A percentile compares a stretch with the other conserved stretches of the same genome.
Evolutionary conservation across 2,113 vertebrate genomes (phyloP).

Genomic region (Halichoeres trimaculatus): DNA sequence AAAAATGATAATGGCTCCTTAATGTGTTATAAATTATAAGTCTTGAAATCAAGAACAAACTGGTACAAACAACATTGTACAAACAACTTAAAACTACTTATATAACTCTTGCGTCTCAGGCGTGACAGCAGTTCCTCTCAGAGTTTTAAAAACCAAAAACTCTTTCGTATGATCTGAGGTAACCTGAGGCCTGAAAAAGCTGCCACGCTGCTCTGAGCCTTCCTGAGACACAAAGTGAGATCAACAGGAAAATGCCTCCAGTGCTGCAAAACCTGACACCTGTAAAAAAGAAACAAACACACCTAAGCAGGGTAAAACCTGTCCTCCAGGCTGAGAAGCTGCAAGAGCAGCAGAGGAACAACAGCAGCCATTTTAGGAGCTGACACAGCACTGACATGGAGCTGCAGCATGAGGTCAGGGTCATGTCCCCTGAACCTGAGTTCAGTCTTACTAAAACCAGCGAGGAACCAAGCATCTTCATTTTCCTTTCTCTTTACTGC

Average conservation of each 20-base stretch:
- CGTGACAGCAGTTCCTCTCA: too few relatives aligned
- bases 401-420: not conserved
- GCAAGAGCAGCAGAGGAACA: not conserved
- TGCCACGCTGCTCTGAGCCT: not conserved
- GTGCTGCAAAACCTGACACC: slow-evolving; percentile 21
- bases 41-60: too few relatives aligned
- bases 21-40: too few relatives aligned
- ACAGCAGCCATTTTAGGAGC: slow-evolving; percentile 2
- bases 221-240: not conserved
- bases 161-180: not conserved
- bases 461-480: too few relatives aligned
- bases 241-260: not conserved
- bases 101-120: too few relatives aligned
- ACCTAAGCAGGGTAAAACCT: not conserved
- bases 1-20: too few relatives aligned
- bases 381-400: not conserved
- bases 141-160: too few relatives aligned
- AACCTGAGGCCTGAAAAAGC: not conserved
- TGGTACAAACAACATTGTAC: too few relatives aligned
- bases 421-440: too few relatives aligned
- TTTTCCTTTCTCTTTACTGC: too few relatives aligned
- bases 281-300: not conserved
- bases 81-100: too few relatives aligned
- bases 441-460: too few relatives aligned
- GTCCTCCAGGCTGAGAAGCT: slow-evolving; percentile 10